phyloP scores from a whole-genome alignment of 2,888 invertebrate species.

The Dynastes grantii region DNA sequence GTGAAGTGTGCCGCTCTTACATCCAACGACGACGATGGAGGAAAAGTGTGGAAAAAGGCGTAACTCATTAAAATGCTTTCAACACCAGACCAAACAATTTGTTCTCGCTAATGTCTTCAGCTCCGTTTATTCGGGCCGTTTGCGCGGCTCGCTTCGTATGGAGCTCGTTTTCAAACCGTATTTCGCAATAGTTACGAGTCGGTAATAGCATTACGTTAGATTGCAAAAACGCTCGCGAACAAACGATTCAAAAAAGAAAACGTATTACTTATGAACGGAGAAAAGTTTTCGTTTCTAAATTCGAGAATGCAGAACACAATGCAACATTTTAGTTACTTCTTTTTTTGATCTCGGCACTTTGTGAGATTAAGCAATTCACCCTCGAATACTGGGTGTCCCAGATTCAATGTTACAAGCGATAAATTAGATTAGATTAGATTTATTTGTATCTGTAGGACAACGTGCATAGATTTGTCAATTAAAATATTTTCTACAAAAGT shows the following conservation, averaged over 20 bases:
- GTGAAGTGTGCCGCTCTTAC: not conserved
- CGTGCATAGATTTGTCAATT: too few species aligned
- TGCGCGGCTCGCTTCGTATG: not conserved
- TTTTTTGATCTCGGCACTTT: too few species aligned
- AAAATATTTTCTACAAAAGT: too few species aligned
- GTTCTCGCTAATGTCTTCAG: constrained; percentile 42
- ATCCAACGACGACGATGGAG: not conserved
- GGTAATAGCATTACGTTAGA: constrained; percentile 33
- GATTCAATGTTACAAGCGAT: too few species aligned
- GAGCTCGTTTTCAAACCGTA: not conserved
- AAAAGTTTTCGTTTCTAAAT: not conserved
- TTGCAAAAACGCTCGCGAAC: constrained; percentile 10
- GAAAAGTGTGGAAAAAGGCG: constrained; percentile 41
- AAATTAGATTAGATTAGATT: too few species aligned
- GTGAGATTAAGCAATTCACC: too few species aligned
- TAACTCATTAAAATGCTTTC: constrained; percentile 49
- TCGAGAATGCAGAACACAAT: too few species aligned
- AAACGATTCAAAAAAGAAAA: not conserved
- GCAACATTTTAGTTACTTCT: too few species aligned
- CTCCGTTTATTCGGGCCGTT: constrained; percentile 2
- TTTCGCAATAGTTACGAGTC: constrained; percentile 36
- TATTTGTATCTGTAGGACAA: too few species aligned
- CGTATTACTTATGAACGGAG: not conserved
- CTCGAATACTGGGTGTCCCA: too few species aligned
- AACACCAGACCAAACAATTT: constrained; percentile 49